Evolutionary conservation across 2,888 invertebrate species (phyloP), one percentile per base, ranked within the genome.

Genomic region (Palloptera scutellata): DNA sequence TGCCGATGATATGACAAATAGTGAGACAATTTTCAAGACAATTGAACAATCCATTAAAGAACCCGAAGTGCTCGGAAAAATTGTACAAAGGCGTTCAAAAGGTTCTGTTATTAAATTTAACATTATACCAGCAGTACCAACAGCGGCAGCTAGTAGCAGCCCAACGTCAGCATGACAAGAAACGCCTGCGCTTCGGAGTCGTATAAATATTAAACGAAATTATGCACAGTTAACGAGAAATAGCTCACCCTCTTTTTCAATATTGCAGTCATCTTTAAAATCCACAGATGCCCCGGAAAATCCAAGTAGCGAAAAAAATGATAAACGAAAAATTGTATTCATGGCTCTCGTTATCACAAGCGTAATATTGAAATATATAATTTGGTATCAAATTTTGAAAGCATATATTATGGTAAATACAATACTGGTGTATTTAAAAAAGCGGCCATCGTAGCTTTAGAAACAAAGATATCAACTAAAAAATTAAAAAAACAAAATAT

Each of bases 31-130:
- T 66, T 88, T 87, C 74, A 83, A 86, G 63, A 76, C 86, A 13
- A 86, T 91, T 71, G 90, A 90, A 77, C 83, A 74, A 2, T 66
- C 81, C 43, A 83, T 87, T 63, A 81, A 88, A 64, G 87, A 87
- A 73, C 84, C 82, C 0, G 78, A 84, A 65, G 72, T 83, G 40
- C 75, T 80, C 59, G 88, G 88, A 0, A 88, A 87, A 82, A 83
- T 91, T 67, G 86, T 90, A 0, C 91, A 92, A 74, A 91, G 90
- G 78, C 86, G 89, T 57, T 81, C 78, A 9, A 91, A 91, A 81
- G 89, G 89, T 30, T 86, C 85, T 58, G 87, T 86, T 71, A 83
- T 91, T 17, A 89, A 87, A 77, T 91, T 91, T 78, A 89, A 88
- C 79, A 86, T 91, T 72, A 67, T 89, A 11, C 91, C 91, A 1